These are phyloP conservation scores for Athalia cordata DNA, from an alignment of 2,888 invertebrate genomes.

Conservation along the genomic window DNA sequence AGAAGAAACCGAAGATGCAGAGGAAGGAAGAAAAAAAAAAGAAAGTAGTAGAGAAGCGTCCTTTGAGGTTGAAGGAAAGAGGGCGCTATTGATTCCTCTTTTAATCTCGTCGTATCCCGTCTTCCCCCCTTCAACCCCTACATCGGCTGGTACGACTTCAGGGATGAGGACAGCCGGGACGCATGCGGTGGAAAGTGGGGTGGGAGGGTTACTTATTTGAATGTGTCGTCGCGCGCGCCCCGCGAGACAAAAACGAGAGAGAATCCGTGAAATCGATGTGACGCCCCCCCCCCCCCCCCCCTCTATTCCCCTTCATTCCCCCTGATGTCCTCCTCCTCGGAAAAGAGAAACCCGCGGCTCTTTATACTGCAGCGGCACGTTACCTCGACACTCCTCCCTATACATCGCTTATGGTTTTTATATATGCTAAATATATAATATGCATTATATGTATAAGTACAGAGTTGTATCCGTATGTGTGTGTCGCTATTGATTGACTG, in stretches of 20 bases:
- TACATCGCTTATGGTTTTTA: no score
- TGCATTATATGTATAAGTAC: no score
- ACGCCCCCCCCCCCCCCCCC: conserved; percentile 48
- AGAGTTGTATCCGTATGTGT: no score
- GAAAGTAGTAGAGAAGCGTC: conserved; percentile 53
- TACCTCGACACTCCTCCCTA: no score
- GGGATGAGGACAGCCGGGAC: conserved; percentile 25
- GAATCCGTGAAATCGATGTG: conserved; percentile 69
- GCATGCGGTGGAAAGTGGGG: conserved; percentile 36
- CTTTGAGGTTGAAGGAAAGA: conserved; percentile 66
- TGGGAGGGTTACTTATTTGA: conserved; percentile 68
- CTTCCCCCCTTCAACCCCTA: background rate
- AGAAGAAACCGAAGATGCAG: conserved; percentile 52
- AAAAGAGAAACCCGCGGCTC: background rate
- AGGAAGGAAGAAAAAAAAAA: conserved; percentile 65
- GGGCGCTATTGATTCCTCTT: conserved; percentile 72
- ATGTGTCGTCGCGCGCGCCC: conserved; percentile 68
- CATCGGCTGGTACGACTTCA: conserved; percentile 44
- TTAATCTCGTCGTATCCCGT: conserved; percentile 69
- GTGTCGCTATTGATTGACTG: no score
- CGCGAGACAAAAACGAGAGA: conserved; percentile 66
- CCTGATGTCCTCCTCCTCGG: background rate
- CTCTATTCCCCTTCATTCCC: conserved; percentile 36
- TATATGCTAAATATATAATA: no score
- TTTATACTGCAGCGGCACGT: conserved; percentile 4